Base-by-base conservation (phyloP, 2,113 vertebrate species). In the Lutjanus erythropterus region DNA sequence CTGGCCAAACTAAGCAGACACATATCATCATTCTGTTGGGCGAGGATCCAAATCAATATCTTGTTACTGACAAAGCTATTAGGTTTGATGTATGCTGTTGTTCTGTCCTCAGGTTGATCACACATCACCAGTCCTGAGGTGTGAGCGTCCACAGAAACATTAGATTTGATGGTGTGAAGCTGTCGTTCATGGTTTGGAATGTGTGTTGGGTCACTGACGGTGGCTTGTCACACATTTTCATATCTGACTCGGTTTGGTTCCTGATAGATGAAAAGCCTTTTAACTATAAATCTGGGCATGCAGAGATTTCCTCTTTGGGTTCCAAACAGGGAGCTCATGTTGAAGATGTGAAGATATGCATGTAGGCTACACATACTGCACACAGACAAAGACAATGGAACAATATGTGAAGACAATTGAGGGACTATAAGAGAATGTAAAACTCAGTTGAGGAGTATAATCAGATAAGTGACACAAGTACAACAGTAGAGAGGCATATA, bases 21-120 rank as follows among this genome's bases (percentile, higher is more conserved):
- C 66, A 75, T 78, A 75, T 83, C 86, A 87, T 87, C 78, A 76
- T 84, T 74, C 41, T 47, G 50, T 80, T 75, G 66, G 83, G 72
- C 77, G 53, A 39, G 52, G 42, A 16, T 80, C 83, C 88, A 86
- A 89, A 90, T 88, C 82, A 83, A 87, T 89, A 83, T 84, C 68
- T 75, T 73, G 79, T 83, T 88, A 81, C 59, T 59, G 79, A 80
- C 75, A 64, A 76, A 81, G 64, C 53, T 72, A 7, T 66, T 50
- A 37, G 75, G 53, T 79, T 86, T 84, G 79, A 90, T 86, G 53
- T 72, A 74, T 85, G 62, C 50, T 75, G 80, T 60, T 82, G 71
- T 73, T 75, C 44, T 64, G 47, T 49, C 80, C 80, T 78, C 75
- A 27, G 74, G 80, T 81, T 82, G 52, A 83, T 83, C 19, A 71